These are phyloP conservation scores for Ceriagrion tenellum DNA, from an alignment of 2,888 invertebrate species.

Conservation along the genomic window DNA sequence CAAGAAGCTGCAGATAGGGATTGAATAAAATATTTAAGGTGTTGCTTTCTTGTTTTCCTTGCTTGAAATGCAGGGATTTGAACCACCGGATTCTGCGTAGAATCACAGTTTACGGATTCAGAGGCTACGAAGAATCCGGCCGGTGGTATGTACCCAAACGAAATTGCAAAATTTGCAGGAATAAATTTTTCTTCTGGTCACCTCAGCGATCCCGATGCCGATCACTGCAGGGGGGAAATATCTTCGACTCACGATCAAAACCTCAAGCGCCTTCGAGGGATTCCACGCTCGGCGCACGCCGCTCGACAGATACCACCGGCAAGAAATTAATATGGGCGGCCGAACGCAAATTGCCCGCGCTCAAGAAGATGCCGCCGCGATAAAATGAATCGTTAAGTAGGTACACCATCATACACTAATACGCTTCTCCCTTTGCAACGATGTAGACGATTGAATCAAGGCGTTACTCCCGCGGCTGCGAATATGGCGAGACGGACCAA, in stretches of 20 bases:
- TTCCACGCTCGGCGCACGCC: not conserved
- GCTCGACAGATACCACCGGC: no score
- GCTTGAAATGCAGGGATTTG: no score
- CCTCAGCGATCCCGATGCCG: not conserved
- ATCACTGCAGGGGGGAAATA: not conserved
- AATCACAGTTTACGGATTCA: not conserved
- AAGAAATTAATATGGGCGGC: not conserved
- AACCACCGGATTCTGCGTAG: no score
- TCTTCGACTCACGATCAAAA: not conserved
- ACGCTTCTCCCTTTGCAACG: not conserved
- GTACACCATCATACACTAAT: not conserved
- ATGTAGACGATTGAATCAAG: not conserved
- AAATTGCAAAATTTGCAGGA: not conserved
- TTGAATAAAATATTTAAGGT: no score
- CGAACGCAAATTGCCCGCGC: not conserved
- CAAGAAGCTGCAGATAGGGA: no score
- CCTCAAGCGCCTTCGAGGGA: not conserved
- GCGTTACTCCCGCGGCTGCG: not conserved
- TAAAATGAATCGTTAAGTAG: not conserved
- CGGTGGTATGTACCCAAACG: not conserved
- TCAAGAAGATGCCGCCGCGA: not conserved
- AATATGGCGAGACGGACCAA: no score
- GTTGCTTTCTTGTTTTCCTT: no score
- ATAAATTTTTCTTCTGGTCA: not conserved
- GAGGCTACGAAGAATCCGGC: not conserved